Evolutionary conservation across 2,888 invertebrate species (phyloP).

Genomic region (Allygus modestus): DNA sequence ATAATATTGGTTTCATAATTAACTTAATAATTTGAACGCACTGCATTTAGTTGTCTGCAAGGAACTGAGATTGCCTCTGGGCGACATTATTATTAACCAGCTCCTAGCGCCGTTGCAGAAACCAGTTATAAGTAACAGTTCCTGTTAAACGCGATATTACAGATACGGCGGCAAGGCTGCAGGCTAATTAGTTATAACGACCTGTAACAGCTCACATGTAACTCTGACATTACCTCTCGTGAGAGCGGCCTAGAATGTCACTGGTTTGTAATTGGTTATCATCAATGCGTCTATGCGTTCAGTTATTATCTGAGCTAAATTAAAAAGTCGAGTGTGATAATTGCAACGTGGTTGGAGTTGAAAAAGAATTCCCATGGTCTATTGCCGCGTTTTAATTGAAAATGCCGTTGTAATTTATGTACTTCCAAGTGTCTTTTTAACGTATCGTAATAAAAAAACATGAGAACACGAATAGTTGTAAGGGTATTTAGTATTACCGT

Average conservation of each 20-base stretch:
- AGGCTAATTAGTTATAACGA: background rate
- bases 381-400: background rate
- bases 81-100: background rate
- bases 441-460: too few relatives aligned
- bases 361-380: background rate
- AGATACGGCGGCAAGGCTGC: conserved; percentile 5
- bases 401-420: background rate
- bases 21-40: too few relatives aligned
- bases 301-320: background rate
- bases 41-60: too few relatives aligned
- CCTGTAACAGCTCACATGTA: conserved; percentile 6
- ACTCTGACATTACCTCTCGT: conserved; percentile 6
- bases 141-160: conserved; percentile 5
- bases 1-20: too few relatives aligned
- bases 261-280: conserved; percentile 10
- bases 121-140: conserved; percentile 34
- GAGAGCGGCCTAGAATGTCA: background rate
- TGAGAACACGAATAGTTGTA: too few relatives aligned
- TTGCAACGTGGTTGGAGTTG: background rate
- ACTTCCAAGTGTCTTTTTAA: background rate
- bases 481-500: too few relatives aligned
- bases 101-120: background rate
- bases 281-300: background rate
- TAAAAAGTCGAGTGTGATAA: conserved; percentile 15
- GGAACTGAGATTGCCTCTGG: too few relatives aligned